phyloP scores from a whole-genome alignment of 1,140 invertebrate genomes.

The Bathynomus jamesi region DNA sequence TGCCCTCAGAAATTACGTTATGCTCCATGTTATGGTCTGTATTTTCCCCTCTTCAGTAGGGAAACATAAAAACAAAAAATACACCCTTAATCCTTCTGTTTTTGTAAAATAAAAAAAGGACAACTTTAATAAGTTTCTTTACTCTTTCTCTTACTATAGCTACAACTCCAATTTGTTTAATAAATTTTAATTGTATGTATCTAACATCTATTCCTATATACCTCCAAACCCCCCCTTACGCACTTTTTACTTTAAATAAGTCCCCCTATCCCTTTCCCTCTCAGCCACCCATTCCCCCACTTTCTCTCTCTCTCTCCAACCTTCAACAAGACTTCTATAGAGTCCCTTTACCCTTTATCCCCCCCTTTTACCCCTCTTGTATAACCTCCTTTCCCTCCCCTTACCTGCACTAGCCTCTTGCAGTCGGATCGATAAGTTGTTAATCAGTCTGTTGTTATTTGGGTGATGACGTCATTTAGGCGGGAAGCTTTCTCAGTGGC shows the following conservation, averaged over 20 bases:
- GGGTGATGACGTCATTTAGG: not conserved
- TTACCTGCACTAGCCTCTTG: not conserved
- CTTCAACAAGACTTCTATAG: not conserved
- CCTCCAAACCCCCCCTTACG: not conserved
- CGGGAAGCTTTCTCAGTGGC: not conserved
- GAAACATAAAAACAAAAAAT: not conserved
- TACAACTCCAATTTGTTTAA: not conserved
- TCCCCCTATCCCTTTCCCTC: not conserved
- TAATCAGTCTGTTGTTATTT: slow-evolving; percentile 1
- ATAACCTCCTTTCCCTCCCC: not conserved
- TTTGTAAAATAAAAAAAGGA: too few species aligned
- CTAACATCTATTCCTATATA: not conserved
- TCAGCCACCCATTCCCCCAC: not conserved
- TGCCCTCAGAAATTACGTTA: not conserved
- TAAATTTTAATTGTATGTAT: not conserved
- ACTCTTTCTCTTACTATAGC: not conserved
- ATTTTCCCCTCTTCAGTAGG: not conserved
- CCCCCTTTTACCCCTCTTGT: not conserved
- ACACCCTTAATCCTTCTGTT: not conserved
- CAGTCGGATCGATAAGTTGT: slow-evolving; percentile 1
- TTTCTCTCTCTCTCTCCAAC: not conserved
- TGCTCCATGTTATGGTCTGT: not conserved
- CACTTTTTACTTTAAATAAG: too few species aligned
- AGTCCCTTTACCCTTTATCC: not conserved
- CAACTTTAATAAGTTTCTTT: too few species aligned